Percentiles rank a stretch among this genome's conserved stretches.
phyloP scores from a whole-genome alignment of 2,797 vertebrate species.

The Geotrypetes seraphini region DNA sequence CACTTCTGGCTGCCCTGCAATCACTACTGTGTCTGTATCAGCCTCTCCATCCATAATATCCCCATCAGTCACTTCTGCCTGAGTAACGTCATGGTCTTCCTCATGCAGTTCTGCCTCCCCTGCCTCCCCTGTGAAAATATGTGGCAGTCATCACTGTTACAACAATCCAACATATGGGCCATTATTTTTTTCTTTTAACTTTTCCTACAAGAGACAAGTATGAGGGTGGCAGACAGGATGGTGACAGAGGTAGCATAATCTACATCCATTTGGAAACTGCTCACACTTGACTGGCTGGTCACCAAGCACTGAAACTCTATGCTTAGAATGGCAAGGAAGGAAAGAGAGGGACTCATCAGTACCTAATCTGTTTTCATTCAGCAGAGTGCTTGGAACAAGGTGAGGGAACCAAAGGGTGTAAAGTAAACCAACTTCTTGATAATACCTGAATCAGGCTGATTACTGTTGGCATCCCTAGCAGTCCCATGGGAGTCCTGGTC shows the following conservation, averaged over 20 bases:
- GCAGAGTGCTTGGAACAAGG: background rate
- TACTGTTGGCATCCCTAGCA: conserved; percentile 74
- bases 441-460: conserved; percentile 79
- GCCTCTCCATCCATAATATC: conserved; percentile 92
- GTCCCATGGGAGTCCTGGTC: conserved; percentile 75
- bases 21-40: conserved; percentile 82
- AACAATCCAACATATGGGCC: conserved; percentile 10
- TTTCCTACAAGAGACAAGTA: too few species aligned
- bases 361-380: too few species aligned
- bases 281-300: too few species aligned
- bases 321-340: background rate
- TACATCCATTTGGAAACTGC: too few species aligned
- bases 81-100: conserved; percentile 67
- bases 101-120: conserved; percentile 75
- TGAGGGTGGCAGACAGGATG: too few species aligned
- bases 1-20: conserved; percentile 85
- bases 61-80: conserved; percentile 72
- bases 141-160: conserved; percentile 20
- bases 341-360: too few species aligned
- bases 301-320: too few species aligned
- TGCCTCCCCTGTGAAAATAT: conserved; percentile 61
- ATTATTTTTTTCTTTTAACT: too few species aligned
- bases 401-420: too few species aligned
- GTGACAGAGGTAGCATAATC: too few species aligned
- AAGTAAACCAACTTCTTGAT: rapidly evolving